Evolutionary conservation across 2,797 vertebrate species (phyloP).

Genomic region (Coilia nasus): DNA sequence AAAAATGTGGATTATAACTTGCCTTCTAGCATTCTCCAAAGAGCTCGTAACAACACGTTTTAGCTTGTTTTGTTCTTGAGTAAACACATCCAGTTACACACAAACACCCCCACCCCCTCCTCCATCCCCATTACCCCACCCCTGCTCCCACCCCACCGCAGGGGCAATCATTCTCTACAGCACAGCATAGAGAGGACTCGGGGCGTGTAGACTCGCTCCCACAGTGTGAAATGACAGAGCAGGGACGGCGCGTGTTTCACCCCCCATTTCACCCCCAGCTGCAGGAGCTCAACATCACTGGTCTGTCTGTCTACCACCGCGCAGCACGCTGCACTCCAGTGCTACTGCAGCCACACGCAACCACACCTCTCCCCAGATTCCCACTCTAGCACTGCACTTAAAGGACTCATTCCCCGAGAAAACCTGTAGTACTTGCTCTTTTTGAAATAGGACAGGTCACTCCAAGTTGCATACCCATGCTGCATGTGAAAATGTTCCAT

Average conservation of each 20-base stretch:
- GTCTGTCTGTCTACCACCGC: background rate
- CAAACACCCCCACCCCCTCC: background rate
- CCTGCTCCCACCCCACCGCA: conserved; percentile 45
- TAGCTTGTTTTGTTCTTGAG: background rate
- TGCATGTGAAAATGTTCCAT: too few relatives aligned
- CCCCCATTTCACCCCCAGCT: background rate
- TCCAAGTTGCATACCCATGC: too few relatives aligned
- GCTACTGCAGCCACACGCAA: too few relatives aligned
- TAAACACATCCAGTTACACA: conserved; percentile 5
- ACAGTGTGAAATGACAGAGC: background rate
- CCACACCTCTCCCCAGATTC: background rate
- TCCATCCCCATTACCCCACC: background rate
- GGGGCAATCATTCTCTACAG: background rate
- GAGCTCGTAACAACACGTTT: background rate
- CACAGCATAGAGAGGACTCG: background rate
- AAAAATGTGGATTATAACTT: background rate
- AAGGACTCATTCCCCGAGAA: too few relatives aligned
- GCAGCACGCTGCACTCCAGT: too few relatives aligned
- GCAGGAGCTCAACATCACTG: background rate
- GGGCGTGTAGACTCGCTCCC: background rate
- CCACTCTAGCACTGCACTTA: background rate
- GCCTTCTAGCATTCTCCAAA: background rate
- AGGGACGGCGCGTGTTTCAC: background rate
- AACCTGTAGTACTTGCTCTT: too few relatives aligned
- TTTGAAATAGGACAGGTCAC: too few relatives aligned